phyloP scores from a whole-genome alignment of 2,888 invertebrate species.

The Halictus quadricinctus region DNA sequence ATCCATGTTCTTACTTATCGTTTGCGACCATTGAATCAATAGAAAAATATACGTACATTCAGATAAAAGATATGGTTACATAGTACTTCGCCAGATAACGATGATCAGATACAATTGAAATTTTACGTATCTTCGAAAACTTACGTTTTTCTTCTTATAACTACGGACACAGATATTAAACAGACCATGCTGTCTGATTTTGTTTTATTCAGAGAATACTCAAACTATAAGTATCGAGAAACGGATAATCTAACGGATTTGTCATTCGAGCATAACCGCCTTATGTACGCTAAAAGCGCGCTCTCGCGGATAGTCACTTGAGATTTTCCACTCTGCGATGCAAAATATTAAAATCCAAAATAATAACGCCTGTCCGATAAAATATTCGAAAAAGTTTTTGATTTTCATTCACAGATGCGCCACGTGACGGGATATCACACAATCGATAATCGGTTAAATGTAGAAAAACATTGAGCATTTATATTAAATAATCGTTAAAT shows the following conservation, averaged over 20 bases:
- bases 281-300: neutral
- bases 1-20: neutral
- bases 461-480: conserved; percentile 18
- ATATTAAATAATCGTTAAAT: neutral
- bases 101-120: neutral
- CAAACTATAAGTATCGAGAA: neutral
- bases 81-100: neutral
- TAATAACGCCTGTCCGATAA: neutral
- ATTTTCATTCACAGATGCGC: neutral
- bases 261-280: neutral
- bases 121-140: neutral
- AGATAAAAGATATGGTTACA: neutral
- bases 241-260: neutral
- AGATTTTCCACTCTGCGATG: neutral
- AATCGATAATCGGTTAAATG: neutral
- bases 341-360: neutral
- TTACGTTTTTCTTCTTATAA: neutral
- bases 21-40: neutral
- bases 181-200: neutral
- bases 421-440: neutral
- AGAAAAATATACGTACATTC: neutral
- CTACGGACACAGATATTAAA: no score
- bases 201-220: neutral
- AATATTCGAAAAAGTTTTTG: neutral
- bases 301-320: neutral